Conservation (phyloP, 2,888 invertebrate species). For the Amphipoea lucens region DNA sequence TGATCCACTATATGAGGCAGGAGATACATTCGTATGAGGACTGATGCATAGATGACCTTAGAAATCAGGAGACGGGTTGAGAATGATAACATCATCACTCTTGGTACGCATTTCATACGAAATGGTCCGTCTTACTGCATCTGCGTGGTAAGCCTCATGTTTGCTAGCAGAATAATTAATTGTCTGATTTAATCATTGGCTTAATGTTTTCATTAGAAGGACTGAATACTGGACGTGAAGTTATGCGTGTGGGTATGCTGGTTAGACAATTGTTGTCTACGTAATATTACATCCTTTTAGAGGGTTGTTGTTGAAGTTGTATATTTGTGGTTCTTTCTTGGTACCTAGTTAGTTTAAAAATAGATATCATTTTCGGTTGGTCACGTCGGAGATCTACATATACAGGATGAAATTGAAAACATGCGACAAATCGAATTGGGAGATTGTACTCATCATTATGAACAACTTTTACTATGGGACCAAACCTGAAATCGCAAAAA, state of each 20-base stretch:
- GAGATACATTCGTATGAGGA: background rate
- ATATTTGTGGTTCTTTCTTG: background rate
- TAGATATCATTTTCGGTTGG: background rate
- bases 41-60: constrained; percentile 26
- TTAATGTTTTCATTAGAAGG: constrained; percentile 20
- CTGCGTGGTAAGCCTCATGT: constrained; percentile 17
- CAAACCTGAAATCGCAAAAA: too few relatives aligned
- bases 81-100: constrained; percentile 6
- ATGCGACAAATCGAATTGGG: too few relatives aligned
- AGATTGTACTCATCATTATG: too few relatives aligned
- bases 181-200: constrained; percentile 30
- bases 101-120: constrained; percentile 22
- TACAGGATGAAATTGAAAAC: too few relatives aligned
- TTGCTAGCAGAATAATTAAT: constrained; percentile 40
- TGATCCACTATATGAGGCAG: constrained; percentile 6
- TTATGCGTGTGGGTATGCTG: background rate
- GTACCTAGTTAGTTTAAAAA: background rate
- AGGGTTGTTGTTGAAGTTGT: background rate
- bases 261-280: background rate
- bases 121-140: constrained; percentile 28
- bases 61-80: background rate
- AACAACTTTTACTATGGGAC: too few relatives aligned
- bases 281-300: background rate
- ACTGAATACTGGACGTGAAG: background rate
- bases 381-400: background rate